Percentiles rank a stretch among this genome's conserved stretches.
Evolutionary conservation across 2,797 vertebrate genomes (phyloP).

Genomic region (Channa striata): DNA sequence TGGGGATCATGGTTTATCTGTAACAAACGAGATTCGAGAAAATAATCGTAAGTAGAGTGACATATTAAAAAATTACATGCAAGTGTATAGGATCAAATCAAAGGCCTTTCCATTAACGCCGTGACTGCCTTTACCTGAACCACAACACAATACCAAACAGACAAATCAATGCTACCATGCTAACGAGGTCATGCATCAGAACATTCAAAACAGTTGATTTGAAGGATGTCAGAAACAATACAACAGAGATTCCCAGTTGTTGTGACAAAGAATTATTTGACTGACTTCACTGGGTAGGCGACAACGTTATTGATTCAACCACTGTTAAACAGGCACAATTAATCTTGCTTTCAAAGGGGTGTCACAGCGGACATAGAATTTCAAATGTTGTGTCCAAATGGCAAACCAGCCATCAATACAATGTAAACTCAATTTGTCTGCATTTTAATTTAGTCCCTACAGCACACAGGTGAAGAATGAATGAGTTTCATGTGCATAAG

Average conservation of each 20-base stretch:
- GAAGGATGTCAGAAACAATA: constrained; percentile 45
- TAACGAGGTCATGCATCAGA: constrained; percentile 55
- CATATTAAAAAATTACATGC: not conserved
- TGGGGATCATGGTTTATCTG: constrained; percentile 98
- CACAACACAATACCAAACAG: constrained; percentile 9
- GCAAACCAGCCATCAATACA: constrained; percentile 34
- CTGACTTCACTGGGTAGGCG: constrained; percentile 26
- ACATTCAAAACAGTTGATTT: constrained; percentile 38
- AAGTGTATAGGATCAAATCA: not conserved
- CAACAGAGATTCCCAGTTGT: constrained; percentile 15
- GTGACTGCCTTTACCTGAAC: constrained; percentile 25
- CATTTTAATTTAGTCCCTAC: constrained; percentile 16
- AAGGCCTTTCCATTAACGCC: not conserved
- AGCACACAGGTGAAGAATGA: not conserved
- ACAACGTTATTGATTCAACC: constrained; percentile 46
- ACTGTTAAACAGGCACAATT: constrained; percentile 43
- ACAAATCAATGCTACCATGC: constrained; percentile 43
- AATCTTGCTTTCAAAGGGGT: constrained; percentile 32
- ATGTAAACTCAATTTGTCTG: constrained; percentile 24
- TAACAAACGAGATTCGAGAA: constrained; percentile 39
- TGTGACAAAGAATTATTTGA: constrained; percentile 39
- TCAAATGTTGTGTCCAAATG: constrained; percentile 25
- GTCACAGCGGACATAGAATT: constrained; percentile 28
- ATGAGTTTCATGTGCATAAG: too few relatives aligned
- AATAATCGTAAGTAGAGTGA: not conserved